Conservation (phyloP, 2,113 vertebrate genomes). For the Lathamus discolor region DNA sequence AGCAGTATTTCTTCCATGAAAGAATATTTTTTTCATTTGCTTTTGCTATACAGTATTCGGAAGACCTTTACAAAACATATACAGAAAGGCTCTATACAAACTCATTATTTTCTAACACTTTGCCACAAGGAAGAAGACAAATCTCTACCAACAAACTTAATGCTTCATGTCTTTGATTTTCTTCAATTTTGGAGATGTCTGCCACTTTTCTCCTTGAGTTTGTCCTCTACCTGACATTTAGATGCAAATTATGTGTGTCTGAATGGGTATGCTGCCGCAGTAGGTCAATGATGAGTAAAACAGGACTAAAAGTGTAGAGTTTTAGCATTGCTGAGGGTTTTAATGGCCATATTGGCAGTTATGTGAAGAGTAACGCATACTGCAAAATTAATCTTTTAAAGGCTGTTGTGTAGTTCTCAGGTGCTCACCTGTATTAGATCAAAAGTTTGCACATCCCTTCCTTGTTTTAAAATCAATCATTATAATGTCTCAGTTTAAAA, state of each 20-base stretch:
- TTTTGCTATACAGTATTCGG: background rate
- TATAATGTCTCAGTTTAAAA: background rate
- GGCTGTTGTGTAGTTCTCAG: rapidly evolving
- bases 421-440: background rate
- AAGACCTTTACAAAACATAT: background rate
- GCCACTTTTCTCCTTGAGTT: background rate
- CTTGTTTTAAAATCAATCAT: background rate
- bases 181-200: background rate
- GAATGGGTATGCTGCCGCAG: background rate
- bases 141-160: background rate
- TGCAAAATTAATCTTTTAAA: background rate
- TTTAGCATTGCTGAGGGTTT: background rate
- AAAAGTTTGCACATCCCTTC: background rate
- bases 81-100: background rate
- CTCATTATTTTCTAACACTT: background rate
- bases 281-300: slow-evolving; percentile 13
- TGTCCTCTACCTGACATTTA: background rate
- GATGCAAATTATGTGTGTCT: background rate
- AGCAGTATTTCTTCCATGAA: background rate
- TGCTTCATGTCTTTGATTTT: background rate
- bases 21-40: background rate
- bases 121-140: background rate
- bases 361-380: background rate
- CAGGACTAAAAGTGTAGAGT: background rate
- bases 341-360: background rate